Evolutionary conservation across 2,888 invertebrate genomes (phyloP).

Genomic region (Saturnia japonica): DNA sequence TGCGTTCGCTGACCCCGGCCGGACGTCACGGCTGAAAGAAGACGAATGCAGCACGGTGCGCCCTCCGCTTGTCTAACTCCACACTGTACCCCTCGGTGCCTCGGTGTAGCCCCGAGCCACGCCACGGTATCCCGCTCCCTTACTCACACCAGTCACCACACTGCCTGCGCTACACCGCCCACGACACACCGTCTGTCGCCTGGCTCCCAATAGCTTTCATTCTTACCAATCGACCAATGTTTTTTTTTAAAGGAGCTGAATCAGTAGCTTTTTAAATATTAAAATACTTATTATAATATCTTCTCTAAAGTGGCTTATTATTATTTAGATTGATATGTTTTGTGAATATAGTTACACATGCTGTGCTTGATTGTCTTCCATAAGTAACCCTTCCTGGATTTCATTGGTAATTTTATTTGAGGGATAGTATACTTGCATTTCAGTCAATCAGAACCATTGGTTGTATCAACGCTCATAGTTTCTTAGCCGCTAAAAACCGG

Average conservation of each 20-base stretch:
- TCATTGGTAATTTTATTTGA: not conserved
- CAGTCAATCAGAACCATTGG: not conserved
- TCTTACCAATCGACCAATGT: not conserved
- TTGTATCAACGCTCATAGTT: not conserved
- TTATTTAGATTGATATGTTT: not conserved
- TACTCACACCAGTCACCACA: not conserved
- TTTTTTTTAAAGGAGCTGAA: not conserved
- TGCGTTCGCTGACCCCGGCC: conserved; percentile 77
- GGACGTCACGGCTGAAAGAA: conserved; percentile 76
- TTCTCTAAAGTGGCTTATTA: not conserved
- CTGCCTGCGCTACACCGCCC: too few relatives aligned
- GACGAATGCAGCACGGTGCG: conserved; percentile 66
- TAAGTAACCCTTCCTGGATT: too few relatives aligned
- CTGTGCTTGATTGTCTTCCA: not conserved
- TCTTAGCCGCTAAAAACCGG: not conserved
- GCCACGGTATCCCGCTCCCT: not conserved
- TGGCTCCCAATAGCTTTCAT: not conserved
- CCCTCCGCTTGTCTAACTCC: conserved; percentile 24
- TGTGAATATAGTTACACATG: not conserved
- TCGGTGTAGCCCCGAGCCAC: not conserved
- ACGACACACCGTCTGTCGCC: not conserved
- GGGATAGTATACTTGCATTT: not conserved
- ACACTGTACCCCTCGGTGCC: conserved; percentile 9
- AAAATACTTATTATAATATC: not conserved
- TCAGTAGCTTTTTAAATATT: too few relatives aligned